These are phyloP conservation scores for Coenonympha arcania DNA, from an alignment of 2,888 invertebrate species.

Conservation along the genomic window DNA sequence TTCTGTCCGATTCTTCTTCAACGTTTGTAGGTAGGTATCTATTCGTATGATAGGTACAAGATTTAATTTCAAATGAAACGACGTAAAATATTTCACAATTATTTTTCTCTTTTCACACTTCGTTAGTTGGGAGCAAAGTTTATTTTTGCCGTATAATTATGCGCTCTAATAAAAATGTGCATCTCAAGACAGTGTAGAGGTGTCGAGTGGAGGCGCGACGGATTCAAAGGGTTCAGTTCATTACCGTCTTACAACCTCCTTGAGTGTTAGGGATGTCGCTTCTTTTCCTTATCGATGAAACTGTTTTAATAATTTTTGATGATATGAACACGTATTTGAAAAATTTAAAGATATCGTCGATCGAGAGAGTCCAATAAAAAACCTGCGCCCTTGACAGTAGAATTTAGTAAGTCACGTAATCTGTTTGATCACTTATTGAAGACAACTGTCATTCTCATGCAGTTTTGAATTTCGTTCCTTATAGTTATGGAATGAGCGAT, in stretches of 20 bases:
- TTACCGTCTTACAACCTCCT: slow-evolving; percentile 60
- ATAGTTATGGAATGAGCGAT: no score
- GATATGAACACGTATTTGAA: background rate
- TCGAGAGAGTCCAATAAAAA: background rate
- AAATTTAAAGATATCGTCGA: background rate
- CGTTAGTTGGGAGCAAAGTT: slow-evolving; percentile 21
- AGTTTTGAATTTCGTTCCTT: no score
- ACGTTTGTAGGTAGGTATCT: no score
- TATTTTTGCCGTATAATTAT: slow-evolving; percentile 27
- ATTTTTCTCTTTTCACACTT: slow-evolving; percentile 21
- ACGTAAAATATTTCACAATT: background rate
- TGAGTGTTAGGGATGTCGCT: slow-evolving; percentile 29
- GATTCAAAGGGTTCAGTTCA: slow-evolving; percentile 63
- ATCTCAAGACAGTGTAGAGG: slow-evolving; percentile 36
- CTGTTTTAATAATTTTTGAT: no score
- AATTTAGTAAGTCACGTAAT: no score
- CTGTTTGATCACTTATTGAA: no score
- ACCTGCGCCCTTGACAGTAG: no score
- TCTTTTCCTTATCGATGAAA: slow-evolving; percentile 22
- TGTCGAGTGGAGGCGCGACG: slow-evolving; percentile 34
- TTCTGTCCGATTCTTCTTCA: no score
- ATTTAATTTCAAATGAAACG: background rate
- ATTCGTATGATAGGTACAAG: no score
- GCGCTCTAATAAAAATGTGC: slow-evolving; percentile 36
- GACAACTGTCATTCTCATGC: no score